phyloP scores from a whole-genome alignment of 2,797 vertebrate genomes.

The Molossus alvarezi region DNA sequence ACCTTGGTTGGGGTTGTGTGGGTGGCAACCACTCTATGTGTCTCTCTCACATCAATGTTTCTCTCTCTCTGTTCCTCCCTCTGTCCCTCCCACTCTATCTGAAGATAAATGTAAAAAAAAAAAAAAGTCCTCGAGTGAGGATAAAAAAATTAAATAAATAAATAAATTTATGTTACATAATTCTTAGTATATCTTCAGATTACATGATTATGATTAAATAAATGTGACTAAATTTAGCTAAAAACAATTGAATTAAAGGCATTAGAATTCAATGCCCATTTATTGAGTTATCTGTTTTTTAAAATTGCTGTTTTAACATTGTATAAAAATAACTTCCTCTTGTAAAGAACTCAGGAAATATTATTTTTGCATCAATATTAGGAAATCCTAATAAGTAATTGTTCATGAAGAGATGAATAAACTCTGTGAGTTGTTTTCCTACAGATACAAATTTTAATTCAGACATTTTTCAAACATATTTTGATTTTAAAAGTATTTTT shows the following conservation, averaged over 20 bases:
- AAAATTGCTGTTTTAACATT: not conserved
- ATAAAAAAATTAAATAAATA: no score
- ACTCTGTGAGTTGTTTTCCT: not conserved
- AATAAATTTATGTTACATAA: not conserved
- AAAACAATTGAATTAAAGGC: not conserved
- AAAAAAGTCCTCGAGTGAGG: no score
- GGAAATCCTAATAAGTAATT: not conserved
- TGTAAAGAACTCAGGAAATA: not conserved
- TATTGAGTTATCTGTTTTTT: not conserved
- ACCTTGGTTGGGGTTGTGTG: no score
- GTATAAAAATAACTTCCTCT: not conserved
- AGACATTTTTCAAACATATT: not conserved
- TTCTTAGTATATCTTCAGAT: not conserved
- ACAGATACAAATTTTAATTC: not conserved
- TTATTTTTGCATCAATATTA: not conserved
- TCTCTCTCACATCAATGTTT: no score
- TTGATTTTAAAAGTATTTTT: conserved; percentile 10
- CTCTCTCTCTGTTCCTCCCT: no score
- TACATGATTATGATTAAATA: not conserved
- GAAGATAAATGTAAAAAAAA: no score
- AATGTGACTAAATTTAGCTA: not conserved
- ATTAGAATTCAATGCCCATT: not conserved
- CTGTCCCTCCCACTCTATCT: no score
- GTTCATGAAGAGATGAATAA: not conserved
- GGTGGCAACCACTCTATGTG: no score